Percentiles rank a stretch among this genome's conserved stretches.
phyloP scores from a whole-genome alignment of 2,797 vertebrate genomes.

The Hirundo rustica region DNA sequence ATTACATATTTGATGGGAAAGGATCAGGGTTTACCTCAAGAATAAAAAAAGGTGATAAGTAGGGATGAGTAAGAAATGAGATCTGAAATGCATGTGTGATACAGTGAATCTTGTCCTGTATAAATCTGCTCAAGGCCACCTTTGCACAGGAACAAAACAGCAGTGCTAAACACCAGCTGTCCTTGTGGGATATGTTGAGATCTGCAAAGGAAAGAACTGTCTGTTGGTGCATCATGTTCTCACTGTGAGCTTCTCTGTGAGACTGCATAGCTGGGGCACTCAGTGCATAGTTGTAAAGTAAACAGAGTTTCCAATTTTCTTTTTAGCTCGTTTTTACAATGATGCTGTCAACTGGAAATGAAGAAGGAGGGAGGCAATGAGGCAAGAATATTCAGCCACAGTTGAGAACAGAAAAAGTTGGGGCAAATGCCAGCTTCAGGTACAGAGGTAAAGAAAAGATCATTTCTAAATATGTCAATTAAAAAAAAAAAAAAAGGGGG shows the following conservation, averaged over 20 bases:
- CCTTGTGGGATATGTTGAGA: neutral
- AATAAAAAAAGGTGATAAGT: neutral
- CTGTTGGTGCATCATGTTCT: neutral
- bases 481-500: neutral
- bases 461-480: neutral
- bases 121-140: neutral
- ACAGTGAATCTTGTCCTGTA: neutral
- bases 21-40: neutral
- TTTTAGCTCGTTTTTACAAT: slow-evolving; percentile 41
- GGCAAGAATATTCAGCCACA: slow-evolving; percentile 36
- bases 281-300: neutral
- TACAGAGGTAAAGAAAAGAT: neutral
- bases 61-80: slow-evolving; percentile 18
- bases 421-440: neutral
- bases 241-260: neutral
- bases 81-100: neutral
- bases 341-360: slow-evolving; percentile 53
- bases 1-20: neutral
- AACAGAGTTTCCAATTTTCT: slow-evolving; percentile 53
- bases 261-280: neutral
- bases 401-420: neutral
- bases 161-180: neutral
- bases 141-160: neutral
- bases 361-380: slow-evolving; percentile 36
- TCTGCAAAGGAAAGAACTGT: neutral